Conservation (phyloP, 2,888 invertebrate genomes). For the Tipula helvola region DNA sequence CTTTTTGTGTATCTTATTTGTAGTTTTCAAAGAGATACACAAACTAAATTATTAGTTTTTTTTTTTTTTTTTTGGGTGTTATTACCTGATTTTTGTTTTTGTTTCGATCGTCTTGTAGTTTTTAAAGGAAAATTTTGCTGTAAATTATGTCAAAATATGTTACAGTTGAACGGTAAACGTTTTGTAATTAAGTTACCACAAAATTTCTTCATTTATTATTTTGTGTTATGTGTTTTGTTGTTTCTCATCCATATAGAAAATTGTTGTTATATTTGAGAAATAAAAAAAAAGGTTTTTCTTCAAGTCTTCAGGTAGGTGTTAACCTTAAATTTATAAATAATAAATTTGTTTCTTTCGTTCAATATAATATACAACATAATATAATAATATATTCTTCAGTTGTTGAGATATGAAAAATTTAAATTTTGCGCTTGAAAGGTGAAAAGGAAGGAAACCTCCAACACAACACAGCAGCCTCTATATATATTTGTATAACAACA, state of each 20-base stretch:
- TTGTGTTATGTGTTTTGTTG: neutral
- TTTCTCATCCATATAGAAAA: neutral
- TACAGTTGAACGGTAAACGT: slow-evolving; percentile 10
- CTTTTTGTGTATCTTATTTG: neutral
- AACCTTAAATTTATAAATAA: neutral
- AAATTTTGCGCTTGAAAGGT: neutral
- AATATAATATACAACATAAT: too few species aligned
- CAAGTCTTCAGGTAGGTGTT: slow-evolving; percentile 8
- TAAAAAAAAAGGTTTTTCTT: neutral
- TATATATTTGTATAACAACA: neutral
- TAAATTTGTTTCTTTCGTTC: neutral
- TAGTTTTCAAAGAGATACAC: neutral
- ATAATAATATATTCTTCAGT: neutral
- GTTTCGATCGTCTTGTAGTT: neutral
- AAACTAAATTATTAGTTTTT: neutral
- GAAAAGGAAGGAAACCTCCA: neutral
- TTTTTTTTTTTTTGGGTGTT: neutral
- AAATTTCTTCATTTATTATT: neutral
- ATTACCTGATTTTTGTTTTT: slow-evolving; percentile 6
- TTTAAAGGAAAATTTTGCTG: slow-evolving; percentile 6
- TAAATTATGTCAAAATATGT: slow-evolving; percentile 11
- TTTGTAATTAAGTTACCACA: slow-evolving; percentile 10
- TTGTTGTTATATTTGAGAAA: neutral
- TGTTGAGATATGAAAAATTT: neutral
- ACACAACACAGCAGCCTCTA: neutral